Base-by-base conservation (phyloP, 2,888 invertebrate species). In the Acanthosepion pharaonis region DNA sequence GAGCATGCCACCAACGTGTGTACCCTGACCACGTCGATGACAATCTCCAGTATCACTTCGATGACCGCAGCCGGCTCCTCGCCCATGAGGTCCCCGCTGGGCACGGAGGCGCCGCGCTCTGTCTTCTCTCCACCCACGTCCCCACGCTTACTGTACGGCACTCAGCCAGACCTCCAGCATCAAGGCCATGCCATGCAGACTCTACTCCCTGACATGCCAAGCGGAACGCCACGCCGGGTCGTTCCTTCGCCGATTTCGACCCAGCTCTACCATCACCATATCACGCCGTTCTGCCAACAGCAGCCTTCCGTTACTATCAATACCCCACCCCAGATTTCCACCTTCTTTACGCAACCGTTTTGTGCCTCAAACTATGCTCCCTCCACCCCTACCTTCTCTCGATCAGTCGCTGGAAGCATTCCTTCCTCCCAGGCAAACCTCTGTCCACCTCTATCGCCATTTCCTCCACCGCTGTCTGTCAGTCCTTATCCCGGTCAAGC, bases 71-170 rank as follows among this genome's bases (percentile, higher is more conserved):
- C 53, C 51, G 96, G 96, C 51, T 95, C 96, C 11, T 96, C 97
- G 49, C 96, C 95, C 42, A 95, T 95, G 94, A 95, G 94, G 94
- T 94, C 94, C 25, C 94, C 94, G n/a, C 94, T 94, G 23, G 51
- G 94, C 59, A 94, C 94, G 18, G 94, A 94, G n/a, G 59, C 53
- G 55, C 55, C 94, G 48, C 94, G 94, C 20, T 94, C 94, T 15
- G 94, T 94, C 28, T 94, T 98, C 98, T 98, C 98, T 95, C 98
- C 98, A 94, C 98, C 98, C 78, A 96, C 98, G 96, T 97, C 98
- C 95, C 97, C 97, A 78, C 95, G 95, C 49, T 95, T 94, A 59
- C 53, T 94, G 91, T n/a, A 59, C 95, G 28, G 95, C n/a, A 33
- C n/a, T 48, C 93, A 93, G 15, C 28, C 93, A 25, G 93, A 93